Evolutionary conservation across 2,113 vertebrate genomes (phyloP).

Genomic region (Colius striatus): DNA sequence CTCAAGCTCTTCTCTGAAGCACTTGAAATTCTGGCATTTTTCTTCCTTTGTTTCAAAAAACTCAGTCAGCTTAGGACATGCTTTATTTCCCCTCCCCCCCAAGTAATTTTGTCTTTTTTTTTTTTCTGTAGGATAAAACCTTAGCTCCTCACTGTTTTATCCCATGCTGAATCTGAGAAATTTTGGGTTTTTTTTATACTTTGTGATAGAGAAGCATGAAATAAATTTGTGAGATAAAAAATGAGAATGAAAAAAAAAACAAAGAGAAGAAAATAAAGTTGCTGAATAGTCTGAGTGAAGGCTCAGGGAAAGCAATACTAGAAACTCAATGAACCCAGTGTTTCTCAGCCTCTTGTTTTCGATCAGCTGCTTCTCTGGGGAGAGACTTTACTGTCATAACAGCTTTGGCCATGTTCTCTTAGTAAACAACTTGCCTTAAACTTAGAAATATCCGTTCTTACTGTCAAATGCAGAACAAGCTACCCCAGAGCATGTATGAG

Average conservation of each 20-base stretch:
- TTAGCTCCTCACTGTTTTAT: neutral
- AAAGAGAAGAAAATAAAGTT: neutral
- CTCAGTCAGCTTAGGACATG: neutral
- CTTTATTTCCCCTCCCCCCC: neutral
- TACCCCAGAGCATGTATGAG: neutral
- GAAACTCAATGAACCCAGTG: neutral
- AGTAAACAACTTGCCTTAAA: constrained; percentile 20
- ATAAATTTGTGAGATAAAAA: neutral
- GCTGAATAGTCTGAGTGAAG: neutral
- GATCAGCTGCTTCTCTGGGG: neutral
- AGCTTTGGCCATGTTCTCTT: constrained; percentile 8
- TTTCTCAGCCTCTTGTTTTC: constrained; percentile 5
- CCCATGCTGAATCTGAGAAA: neutral
- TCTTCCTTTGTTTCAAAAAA: constrained; percentile 3
- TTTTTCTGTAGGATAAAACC: neutral
- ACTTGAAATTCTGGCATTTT: neutral
- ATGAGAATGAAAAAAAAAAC: neutral
- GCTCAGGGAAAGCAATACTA: neutral
- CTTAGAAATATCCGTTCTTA: neutral
- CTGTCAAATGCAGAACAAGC: neutral
- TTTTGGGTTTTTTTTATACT: neutral
- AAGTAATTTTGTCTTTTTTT: neutral
- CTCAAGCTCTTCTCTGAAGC: neutral
- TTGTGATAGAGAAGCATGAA: rapidly evolving
- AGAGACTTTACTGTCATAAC: neutral